phyloP scores from a whole-genome alignment of 2,888 invertebrate species.

The Malthinus flaveolus region DNA sequence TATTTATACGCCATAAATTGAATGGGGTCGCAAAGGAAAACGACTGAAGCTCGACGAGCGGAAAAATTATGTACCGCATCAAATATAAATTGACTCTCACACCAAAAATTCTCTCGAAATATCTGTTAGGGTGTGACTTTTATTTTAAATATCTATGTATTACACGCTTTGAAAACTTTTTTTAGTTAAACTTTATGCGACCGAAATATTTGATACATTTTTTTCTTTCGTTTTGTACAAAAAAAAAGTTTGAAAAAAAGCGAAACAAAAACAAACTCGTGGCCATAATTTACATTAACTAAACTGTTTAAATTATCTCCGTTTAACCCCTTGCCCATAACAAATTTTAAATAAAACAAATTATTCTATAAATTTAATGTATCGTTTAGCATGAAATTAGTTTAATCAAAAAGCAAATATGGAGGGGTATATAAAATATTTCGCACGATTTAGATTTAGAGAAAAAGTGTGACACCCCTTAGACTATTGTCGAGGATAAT shows the following conservation, averaged over 20 bases:
- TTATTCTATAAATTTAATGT: constrained; percentile 11
- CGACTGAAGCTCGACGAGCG: constrained; percentile 43
- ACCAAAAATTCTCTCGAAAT: constrained; percentile 14
- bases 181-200: constrained; percentile 3
- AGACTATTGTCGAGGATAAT: constrained; percentile 15
- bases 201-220: neutral
- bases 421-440: constrained; percentile 4
- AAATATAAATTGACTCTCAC: constrained; percentile 49
- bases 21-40: constrained; percentile 38
- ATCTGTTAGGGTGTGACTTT: constrained; percentile 23
- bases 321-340: constrained; percentile 23
- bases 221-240: neutral
- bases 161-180: constrained; percentile 13
- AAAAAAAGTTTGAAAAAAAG: neutral
- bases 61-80: constrained; percentile 52
- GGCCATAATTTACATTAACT: constrained; percentile 4
- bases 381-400: constrained; percentile 13
- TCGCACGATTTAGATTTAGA: constrained; percentile 14
- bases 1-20: constrained; percentile 42
- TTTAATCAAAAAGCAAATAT: constrained; percentile 15
- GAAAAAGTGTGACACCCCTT: constrained; percentile 7
- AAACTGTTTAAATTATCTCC: constrained; percentile 1
- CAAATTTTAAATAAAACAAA: constrained; percentile 33
- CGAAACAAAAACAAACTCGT: neutral
- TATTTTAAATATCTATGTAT: constrained; percentile 22